A percentile compares a stretch with the other conserved stretches of the same genome.
Evolutionary conservation across 1,140 invertebrate species (phyloP).

Genomic region (Hormaphis cornu): DNA sequence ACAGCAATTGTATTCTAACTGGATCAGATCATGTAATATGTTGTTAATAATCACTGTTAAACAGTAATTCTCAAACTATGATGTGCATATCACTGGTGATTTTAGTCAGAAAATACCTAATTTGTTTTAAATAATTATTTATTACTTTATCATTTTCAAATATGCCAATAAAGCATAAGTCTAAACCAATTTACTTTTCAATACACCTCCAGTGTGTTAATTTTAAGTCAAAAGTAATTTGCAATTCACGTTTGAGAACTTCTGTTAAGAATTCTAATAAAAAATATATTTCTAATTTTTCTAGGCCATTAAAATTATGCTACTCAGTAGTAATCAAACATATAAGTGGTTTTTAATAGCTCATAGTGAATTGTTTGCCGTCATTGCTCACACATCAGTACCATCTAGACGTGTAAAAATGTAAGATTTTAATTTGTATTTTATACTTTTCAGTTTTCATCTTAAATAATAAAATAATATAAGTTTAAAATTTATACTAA

Average conservation of each 20-base stretch:
- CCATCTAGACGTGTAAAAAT: background rate
- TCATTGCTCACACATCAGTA: background rate
- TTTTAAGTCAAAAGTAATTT: too few species aligned
- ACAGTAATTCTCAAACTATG: background rate
- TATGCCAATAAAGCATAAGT: background rate
- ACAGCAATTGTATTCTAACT: conserved; percentile 30
- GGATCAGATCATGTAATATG: conserved; percentile 33
- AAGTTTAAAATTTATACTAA: too few species aligned
- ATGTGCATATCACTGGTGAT: background rate
- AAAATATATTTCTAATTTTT: too few species aligned
- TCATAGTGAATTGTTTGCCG: background rate
- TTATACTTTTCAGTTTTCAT: too few species aligned
- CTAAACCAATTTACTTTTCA: too few species aligned
- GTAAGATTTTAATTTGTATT: background rate
- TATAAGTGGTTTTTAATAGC: conserved; percentile 10
- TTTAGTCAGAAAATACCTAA: background rate
- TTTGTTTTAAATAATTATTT: background rate
- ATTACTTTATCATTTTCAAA: background rate
- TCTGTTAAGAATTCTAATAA: too few species aligned
- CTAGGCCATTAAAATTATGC: background rate
- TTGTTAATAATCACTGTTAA: background rate
- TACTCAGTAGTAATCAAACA: background rate
- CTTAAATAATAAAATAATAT: too few species aligned
- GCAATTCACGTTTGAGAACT: too few species aligned
- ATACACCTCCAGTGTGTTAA: too few species aligned